Percentiles rank a stretch among this genome's conserved stretches.
phyloP scores from a whole-genome alignment of 2,113 vertebrate species.

The Clupea harengus region DNA sequence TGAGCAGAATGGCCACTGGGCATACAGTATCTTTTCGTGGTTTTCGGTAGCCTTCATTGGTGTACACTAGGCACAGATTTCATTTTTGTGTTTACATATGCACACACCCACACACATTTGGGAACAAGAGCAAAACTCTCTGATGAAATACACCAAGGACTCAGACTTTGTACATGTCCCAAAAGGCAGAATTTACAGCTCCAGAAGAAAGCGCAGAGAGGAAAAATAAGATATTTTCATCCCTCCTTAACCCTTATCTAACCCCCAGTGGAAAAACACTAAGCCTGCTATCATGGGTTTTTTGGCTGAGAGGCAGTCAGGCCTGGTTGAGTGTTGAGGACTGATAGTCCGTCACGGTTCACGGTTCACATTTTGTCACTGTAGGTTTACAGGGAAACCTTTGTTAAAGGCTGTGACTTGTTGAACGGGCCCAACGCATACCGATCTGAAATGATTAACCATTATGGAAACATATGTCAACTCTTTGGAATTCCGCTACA shows the following conservation, averaged over 20 bases:
- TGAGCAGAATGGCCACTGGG: background rate
- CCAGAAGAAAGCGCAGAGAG: background rate
- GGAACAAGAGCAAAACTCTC: background rate
- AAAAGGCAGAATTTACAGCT: background rate
- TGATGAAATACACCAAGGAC: background rate
- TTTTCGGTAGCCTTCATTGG: background rate
- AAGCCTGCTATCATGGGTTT: background rate
- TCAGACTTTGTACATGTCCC: background rate
- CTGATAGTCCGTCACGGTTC: background rate
- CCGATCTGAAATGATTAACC: background rate
- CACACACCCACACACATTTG: background rate
- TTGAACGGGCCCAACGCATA: no score
- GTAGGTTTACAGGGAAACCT: background rate
- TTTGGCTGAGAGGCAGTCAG: background rate
- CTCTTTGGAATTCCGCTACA: background rate
- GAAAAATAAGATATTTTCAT: background rate
- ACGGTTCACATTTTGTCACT: constrained; percentile 4
- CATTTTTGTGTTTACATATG: background rate
- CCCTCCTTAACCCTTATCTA: background rate
- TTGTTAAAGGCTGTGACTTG: background rate
- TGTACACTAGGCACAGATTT: background rate
- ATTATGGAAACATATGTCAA: constrained; percentile 4
- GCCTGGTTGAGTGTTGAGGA: background rate
- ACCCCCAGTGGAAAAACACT: background rate
- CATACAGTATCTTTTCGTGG: background rate